These are phyloP conservation scores for Strigamia crassipes DNA, from an alignment of 2,888 invertebrate species.

Conservation along the genomic window DNA sequence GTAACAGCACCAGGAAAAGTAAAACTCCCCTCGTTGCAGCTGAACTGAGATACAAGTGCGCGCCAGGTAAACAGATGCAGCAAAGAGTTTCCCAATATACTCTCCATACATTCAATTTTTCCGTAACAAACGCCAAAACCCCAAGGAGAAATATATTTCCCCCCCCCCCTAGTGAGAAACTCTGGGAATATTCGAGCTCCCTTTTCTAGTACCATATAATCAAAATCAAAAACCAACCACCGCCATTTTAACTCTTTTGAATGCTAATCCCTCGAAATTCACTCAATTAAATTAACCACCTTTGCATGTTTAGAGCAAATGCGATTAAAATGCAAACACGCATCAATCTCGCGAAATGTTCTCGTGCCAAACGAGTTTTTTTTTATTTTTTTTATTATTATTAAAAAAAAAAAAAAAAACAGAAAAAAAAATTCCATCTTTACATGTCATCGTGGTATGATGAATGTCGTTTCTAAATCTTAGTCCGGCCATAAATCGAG, in stretches of 20 bases:
- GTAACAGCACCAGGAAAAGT: neutral
- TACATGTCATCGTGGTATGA: slow-evolving; percentile 20
- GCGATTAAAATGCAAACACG: neutral
- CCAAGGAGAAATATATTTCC: neutral
- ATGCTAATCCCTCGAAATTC: neutral
- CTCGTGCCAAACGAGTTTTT: neutral
- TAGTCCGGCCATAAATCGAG: slow-evolving; percentile 35
- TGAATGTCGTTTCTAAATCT: slow-evolving; percentile 12
- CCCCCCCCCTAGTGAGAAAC: neutral
- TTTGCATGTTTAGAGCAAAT: neutral
- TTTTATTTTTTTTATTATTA: too few relatives aligned
- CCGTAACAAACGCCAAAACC: slow-evolving; percentile 6
- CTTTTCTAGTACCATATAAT: neutral
- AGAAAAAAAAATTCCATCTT: slow-evolving; percentile 1
- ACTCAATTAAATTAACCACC: neutral
- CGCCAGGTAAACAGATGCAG: slow-evolving; percentile 33
- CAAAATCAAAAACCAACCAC: neutral
- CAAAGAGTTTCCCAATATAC: neutral
- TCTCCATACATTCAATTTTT: neutral
- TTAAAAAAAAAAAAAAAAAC: neutral
- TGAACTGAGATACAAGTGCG: neutral
- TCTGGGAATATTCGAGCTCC: neutral
- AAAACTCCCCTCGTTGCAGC: neutral
- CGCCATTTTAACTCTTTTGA: neutral
- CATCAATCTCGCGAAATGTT: slow-evolving; percentile 1